Evolutionary conservation across 2,888 invertebrate species (phyloP).

Genomic region (Drosophila greeni): DNA sequence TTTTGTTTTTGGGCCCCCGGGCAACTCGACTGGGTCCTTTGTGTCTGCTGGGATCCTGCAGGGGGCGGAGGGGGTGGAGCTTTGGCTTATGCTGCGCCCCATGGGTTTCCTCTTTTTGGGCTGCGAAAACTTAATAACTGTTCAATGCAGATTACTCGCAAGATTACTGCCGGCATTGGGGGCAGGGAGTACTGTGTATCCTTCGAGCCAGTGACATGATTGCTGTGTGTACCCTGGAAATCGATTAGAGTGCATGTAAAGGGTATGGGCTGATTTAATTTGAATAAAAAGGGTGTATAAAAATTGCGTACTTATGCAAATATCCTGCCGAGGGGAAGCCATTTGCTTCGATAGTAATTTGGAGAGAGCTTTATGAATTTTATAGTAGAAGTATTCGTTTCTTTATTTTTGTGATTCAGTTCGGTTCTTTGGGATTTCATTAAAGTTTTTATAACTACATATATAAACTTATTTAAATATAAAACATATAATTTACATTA

Average conservation of each 20-base stretch:
- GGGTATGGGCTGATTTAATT: not conserved
- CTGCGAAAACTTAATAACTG: slow-evolving; percentile 63
- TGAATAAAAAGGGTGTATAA: not conserved
- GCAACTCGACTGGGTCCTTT: slow-evolving; percentile 32
- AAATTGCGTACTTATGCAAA: slow-evolving; percentile 2
- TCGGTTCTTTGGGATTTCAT: too few relatives aligned
- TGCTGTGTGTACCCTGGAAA: slow-evolving; percentile 9
- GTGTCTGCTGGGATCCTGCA: slow-evolving; percentile 14
- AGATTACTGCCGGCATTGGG: slow-evolving; percentile 35
- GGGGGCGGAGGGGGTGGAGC: not conserved
- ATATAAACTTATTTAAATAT: too few relatives aligned
- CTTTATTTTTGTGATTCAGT: not conserved
- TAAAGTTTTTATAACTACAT: too few relatives aligned
- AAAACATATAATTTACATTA: too few relatives aligned
- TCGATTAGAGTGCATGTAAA: slow-evolving; percentile 11
- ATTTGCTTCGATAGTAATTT: too few relatives aligned
- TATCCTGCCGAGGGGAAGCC: not conserved
- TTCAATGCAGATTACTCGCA: slow-evolving; percentile 65
- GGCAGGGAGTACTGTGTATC: not conserved
- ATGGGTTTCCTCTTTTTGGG: slow-evolving; percentile 42
- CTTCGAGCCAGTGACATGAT: slow-evolving; percentile 8
- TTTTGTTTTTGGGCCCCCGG: slow-evolving; percentile 22
- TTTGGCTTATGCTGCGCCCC: slow-evolving; percentile 24
- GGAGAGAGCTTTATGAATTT: not conserved
- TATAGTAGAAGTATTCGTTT: not conserved